Conservation (phyloP, 2,797 vertebrate genomes). For the Poeciliopsis gracilis region DNA sequence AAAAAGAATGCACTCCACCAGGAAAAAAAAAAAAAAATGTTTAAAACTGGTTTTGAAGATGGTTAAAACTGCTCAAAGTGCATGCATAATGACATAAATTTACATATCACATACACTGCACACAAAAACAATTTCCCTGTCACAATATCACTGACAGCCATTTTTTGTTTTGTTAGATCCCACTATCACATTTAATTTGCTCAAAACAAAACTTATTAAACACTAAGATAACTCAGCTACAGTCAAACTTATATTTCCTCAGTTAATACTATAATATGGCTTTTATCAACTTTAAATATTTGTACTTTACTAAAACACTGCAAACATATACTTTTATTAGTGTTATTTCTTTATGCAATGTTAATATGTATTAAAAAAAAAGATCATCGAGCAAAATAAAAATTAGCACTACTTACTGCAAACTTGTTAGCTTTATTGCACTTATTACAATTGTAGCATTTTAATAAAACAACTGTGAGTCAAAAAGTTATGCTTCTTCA, state of each 20-base stretch:
- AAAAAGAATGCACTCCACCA: background rate
- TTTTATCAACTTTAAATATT: background rate
- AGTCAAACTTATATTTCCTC: background rate
- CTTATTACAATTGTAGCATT: background rate
- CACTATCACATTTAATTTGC: background rate
- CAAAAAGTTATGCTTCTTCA: conserved; percentile 40
- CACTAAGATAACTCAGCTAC: background rate
- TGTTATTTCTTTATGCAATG: background rate
- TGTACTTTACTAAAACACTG: background rate
- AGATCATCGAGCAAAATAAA: background rate
- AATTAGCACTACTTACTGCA: background rate
- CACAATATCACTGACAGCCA: background rate
- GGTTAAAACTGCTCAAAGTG: background rate
- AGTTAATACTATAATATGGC: too few relatives aligned
- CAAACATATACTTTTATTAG: background rate
- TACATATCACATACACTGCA: background rate
- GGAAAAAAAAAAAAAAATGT: background rate
- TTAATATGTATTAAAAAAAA: background rate
- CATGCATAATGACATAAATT: background rate
- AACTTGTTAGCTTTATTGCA: background rate
- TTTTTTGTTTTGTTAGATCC: background rate
- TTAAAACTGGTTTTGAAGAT: background rate
- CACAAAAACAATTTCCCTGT: background rate
- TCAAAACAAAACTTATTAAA: background rate
- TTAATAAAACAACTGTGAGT: conserved; percentile 18